Evolutionary conservation across 2,888 invertebrate species (phyloP), one percentile per base, ranked within the genome.

Genomic region (Drosophila niveifrons): DNA sequence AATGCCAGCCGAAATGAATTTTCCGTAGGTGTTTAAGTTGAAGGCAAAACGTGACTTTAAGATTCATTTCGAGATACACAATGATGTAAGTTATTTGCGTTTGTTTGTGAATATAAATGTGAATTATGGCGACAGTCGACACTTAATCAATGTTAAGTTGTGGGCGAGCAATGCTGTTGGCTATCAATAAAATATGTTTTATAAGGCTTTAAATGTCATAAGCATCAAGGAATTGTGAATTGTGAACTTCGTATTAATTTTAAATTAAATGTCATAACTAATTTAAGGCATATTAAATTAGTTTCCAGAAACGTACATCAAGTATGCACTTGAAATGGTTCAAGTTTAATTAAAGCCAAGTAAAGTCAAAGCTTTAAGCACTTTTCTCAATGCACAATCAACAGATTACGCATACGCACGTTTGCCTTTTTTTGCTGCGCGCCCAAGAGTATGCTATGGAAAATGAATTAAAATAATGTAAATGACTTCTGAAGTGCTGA

Each of bases 401-500:
- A 29, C 17, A 55, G 43, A 31, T 43, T 31, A 29, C 29, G 28
- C 15, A 39, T 28, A 15, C 52, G 8, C 29, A 15, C 2, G n/a
- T 23, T 1, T 8, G 18, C 1, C n/a, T n/a, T 50, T 58, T 31
- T 59, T 31, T 9, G 11, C 11, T 15, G 15, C 1, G 18, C 31
- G 29, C 61, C 18, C 2, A 9, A 43, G 28, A 34, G 36, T 48
- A 53, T 48, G 52, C 55, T 18, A 10, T 39, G 41, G 13, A 39
- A 53, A 31, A 41, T 48, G 13, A 15, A 28, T 53, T 52, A 23
- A 52, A 53, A 15, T 43, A 23, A 55, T 43, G 53, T 31, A 2
- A 62, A 69, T 57, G 34, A 43, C 56, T 61, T 53, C 10, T 50
- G 17, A 23, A 36, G 51, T 28, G 23, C 6, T 23, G 41, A 8